phyloP scores from a whole-genome alignment of 1,140 invertebrate genomes.

The Cydia strobilella region DNA sequence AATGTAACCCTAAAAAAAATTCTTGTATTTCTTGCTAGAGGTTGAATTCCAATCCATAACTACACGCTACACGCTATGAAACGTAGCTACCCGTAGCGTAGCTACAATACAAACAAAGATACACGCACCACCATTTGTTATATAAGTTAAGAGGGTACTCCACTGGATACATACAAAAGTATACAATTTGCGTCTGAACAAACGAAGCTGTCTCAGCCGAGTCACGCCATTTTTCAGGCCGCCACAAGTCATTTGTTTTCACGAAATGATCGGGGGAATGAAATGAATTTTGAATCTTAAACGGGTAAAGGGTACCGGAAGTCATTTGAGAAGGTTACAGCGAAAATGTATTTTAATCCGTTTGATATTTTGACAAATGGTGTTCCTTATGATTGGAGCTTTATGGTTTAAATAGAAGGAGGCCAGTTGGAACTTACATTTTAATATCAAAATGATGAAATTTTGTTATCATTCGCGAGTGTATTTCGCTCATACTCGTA shows the following conservation, averaged over 20 bases:
- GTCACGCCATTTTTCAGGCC: conserved; percentile 1
- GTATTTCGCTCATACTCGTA: too few species aligned
- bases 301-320: background rate
- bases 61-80: background rate
- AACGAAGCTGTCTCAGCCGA: background rate
- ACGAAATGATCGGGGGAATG: conserved; percentile 4
- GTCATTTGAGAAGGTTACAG: background rate
- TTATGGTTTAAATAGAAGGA: too few species aligned
- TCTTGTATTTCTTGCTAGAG: too few species aligned
- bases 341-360: background rate
- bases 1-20: too few species aligned
- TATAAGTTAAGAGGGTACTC: conserved; percentile 1
- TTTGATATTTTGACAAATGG: background rate
- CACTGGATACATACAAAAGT: background rate
- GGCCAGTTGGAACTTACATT: too few species aligned
- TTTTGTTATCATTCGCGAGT: too few species aligned
- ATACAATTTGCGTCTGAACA: conserved; percentile 9
- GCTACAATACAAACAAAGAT: background rate
- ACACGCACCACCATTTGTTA: background rate
- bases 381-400: too few species aligned
- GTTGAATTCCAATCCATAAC: too few species aligned
- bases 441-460: too few species aligned
- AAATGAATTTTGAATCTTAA: conserved; percentile 15
- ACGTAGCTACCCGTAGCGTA: background rate
- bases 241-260: background rate